These are phyloP conservation scores for Drosophila fuyamai DNA, from an alignment of 1,140 invertebrate species.

Conservation along the genomic window DNA sequence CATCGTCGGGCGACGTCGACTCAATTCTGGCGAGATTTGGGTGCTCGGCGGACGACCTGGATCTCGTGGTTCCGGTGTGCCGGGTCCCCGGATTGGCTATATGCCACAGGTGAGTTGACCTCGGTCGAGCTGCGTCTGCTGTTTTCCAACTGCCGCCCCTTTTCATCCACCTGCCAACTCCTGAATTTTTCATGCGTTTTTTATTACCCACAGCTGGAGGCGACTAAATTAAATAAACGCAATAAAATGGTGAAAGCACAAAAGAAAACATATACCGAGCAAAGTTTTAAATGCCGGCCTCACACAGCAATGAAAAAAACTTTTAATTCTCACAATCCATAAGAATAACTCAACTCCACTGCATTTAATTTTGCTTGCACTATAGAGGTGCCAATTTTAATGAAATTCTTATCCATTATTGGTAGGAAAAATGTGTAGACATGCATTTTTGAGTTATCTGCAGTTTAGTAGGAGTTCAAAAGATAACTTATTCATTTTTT, in stretches of 20 bases:
- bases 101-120: conserved; percentile 87
- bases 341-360: conserved; percentile 35
- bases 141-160: background rate
- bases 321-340: conserved; percentile 64
- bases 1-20: conserved; percentile 92
- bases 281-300: conserved; percentile 61
- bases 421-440: background rate
- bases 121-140: background rate
- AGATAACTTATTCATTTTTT: background rate
- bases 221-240: conserved; percentile 79
- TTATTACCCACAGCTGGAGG: conserved; percentile 61
- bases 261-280: conserved; percentile 33
- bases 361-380: background rate
- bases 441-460: background rate
- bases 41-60: conserved; percentile 94
- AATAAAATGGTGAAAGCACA: conserved; percentile 65
- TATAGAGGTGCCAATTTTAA: background rate
- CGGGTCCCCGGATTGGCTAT: conserved; percentile 90
- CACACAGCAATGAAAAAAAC: conserved; percentile 20
- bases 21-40: conserved; percentile 94
- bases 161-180: conserved; percentile 1
- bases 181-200: conserved; percentile 72
- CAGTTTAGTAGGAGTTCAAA: background rate
- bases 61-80: conserved; percentile 92
- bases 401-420: background rate